Conservation (phyloP, 2,113 vertebrate genomes). For the Melospiza georgiana region DNA sequence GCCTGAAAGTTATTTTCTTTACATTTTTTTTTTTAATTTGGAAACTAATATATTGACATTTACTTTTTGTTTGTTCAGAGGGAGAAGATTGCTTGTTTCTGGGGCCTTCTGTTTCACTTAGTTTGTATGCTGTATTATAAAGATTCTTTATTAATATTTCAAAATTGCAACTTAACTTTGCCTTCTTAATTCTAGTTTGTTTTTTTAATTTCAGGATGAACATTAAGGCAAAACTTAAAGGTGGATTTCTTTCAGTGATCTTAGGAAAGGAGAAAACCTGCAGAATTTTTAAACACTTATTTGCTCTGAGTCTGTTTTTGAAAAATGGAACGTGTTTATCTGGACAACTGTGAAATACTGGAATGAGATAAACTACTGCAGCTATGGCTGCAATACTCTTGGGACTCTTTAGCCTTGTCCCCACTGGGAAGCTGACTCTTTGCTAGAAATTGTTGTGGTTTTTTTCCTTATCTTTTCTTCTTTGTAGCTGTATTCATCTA, state of each 20-base stretch:
- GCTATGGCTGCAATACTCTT: background rate
- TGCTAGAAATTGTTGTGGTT: background rate
- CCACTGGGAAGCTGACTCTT: background rate
- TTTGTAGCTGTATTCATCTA: background rate
- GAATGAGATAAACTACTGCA: constrained; percentile 19
- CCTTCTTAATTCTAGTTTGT: background rate
- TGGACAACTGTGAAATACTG: background rate
- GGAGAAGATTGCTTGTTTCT: background rate
- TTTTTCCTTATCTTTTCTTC: background rate
- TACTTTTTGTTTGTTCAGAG: background rate
- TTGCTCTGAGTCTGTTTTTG: background rate
- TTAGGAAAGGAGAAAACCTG: background rate
- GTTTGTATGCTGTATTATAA: background rate
- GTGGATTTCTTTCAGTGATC: background rate
- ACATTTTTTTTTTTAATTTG: background rate
- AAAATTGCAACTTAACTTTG: background rate
- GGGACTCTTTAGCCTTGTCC: constrained; percentile 38
- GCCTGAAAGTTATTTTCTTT: background rate
- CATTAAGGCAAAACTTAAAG: background rate
- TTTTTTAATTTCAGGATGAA: background rate
- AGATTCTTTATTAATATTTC: background rate
- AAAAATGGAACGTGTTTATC: background rate
- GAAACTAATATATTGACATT: background rate
- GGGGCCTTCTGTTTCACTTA: background rate
- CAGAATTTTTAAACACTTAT: background rate